Percentiles rank a stretch among this genome's conserved stretches.
These are phyloP conservation scores for Erpetoichthys calabaricus DNA, from an alignment of 2,797 vertebrate species.

Conservation along the genomic window DNA sequence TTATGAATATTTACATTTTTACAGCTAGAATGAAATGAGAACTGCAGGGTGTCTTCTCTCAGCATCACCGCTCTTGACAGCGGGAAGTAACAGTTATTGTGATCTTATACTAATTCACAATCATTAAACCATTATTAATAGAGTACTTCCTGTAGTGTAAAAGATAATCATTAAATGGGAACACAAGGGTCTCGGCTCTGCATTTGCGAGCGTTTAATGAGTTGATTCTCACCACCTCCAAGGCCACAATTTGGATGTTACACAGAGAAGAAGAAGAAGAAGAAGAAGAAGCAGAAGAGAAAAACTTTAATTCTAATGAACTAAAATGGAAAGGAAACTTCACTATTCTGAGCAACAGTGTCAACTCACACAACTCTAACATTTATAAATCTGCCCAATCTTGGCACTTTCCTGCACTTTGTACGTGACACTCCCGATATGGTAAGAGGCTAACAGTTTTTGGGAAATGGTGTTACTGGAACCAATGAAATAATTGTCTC, in stretches of 20 bases:
- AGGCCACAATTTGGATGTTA: not conserved
- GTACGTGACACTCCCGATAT: too few relatives aligned
- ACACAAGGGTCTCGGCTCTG: not conserved
- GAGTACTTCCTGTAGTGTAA: slow-evolving; percentile 19
- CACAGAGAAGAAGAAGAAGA: not conserved
- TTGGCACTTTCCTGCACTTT: too few relatives aligned
- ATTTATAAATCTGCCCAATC: too few relatives aligned
- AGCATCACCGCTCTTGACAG: slow-evolving; percentile 11
- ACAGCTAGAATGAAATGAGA: slow-evolving; percentile 20
- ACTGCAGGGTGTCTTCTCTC: slow-evolving; percentile 17
- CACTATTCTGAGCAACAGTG: too few relatives aligned
- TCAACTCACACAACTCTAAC: too few relatives aligned
- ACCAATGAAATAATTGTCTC: too few relatives aligned
- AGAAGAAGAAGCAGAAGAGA: too few relatives aligned
- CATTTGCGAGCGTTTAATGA: not conserved
- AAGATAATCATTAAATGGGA: slow-evolving; percentile 7
- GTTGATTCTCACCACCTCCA: not conserved
- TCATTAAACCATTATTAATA: slow-evolving; percentile 9
- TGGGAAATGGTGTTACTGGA: too few relatives aligned
- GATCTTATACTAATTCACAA: slow-evolving; percentile 10
- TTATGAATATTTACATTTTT: slow-evolving; percentile 9
- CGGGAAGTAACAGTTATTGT: slow-evolving; percentile 17
- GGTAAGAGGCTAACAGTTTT: too few relatives aligned
- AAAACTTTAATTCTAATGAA: too few relatives aligned
- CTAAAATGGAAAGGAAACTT: too few relatives aligned